Evolutionary conservation across 2,113 vertebrate species (phyloP).

Genomic region (Fregata magnificens): DNA sequence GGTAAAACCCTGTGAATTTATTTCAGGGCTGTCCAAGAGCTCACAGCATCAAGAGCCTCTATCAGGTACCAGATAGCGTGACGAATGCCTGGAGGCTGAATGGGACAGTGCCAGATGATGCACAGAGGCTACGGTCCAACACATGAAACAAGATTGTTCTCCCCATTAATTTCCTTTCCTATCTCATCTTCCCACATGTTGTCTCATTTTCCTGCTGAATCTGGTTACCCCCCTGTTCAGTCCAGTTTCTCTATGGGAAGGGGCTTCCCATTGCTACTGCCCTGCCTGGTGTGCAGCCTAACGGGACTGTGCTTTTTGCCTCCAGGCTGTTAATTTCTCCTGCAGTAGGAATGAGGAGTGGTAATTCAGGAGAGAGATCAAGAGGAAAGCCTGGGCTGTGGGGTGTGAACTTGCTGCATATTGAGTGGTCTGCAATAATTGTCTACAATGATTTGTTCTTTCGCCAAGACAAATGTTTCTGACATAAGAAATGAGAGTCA

Average conservation of each 20-base stretch:
- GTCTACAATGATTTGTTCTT: background rate
- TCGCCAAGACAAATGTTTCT: background rate
- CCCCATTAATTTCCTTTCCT: background rate
- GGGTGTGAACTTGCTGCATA: background rate
- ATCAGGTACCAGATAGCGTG: background rate
- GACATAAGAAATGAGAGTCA: background rate
- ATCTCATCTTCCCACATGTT: background rate
- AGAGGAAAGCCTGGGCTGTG: background rate
- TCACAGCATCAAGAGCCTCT: background rate
- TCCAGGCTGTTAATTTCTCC: background rate
- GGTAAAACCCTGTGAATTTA: background rate
- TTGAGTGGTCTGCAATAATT: background rate
- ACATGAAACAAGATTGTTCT: background rate
- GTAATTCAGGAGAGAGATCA: background rate
- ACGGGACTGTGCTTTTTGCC: fast-evolving
- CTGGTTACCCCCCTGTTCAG: background rate
- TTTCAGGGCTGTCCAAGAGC: background rate
- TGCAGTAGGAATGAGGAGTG: background rate
- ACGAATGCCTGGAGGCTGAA: background rate
- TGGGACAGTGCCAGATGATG: fast-evolving
- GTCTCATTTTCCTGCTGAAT: background rate
- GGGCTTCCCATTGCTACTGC: background rate
- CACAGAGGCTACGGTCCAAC: background rate
- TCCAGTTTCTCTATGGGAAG: background rate
- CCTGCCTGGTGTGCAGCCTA: background rate